Base-by-base conservation (phyloP, 2,888 invertebrate genomes). In the Artemia sp. region DNA sequence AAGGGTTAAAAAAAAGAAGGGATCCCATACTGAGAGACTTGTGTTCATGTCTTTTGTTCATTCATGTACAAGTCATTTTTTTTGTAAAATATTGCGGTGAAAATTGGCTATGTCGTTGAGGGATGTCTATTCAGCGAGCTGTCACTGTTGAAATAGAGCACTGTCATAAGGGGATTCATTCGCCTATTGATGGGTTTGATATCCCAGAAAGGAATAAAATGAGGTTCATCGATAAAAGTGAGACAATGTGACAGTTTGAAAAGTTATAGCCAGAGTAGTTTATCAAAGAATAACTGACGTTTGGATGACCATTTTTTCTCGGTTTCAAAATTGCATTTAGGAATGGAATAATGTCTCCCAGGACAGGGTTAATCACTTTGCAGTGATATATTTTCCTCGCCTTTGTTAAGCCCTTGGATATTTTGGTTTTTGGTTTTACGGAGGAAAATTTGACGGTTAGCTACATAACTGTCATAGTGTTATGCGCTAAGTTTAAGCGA, bases 131-230 rank as follows among this genome's bases (percentile, higher is more conserved):
- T 58, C 64, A 58, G 24, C 64, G 64, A 19, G 14, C 64, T 58
- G 64, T 58, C 64, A 58, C 24, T 19, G 64, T 58, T 58, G 64
- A 58, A 58, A 58, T 58, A 58, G 64, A 58, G 64, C 64, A 58
- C 64, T 58, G 64, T 58, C 64, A 24, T 58, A 24, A 58, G 64
- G 64, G 64, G 64, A n/a, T 58, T n/a, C n/a, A 58, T 58, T 58
- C 64, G 64, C 24, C 64, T 24, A 58, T 58, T 58, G 64, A 58
- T 58, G 64, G 64, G 64, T 58, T 58, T 58, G 64, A 58, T 58
- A 58, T 58, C 64, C 64, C 64, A 58, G 64, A 58, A 58, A 58
- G 64, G 64, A 58, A 58, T 58, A 58, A 58, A 58, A 58, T 58
- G 64, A 58, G 64, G 64, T n/a, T 58, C 64, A 58, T 58, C 64